Conservation (phyloP, 2,888 invertebrate genomes). For the Tyria jacobaeae region DNA sequence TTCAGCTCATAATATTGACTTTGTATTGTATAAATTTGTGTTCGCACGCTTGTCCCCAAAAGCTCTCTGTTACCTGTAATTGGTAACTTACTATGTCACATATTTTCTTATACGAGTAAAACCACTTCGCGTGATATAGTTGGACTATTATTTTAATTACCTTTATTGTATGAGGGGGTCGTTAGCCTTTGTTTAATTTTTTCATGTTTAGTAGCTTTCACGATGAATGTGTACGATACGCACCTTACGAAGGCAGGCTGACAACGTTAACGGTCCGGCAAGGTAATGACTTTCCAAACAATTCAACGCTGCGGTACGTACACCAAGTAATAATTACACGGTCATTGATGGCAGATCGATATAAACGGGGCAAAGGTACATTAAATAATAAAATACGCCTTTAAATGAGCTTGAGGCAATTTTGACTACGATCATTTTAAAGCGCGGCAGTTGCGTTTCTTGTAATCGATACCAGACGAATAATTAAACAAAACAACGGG, state of each 20-base stretch:
- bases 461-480: conserved; percentile 64
- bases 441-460: conserved; percentile 45
- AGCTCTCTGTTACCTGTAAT: conserved; percentile 51
- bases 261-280: conserved; percentile 57
- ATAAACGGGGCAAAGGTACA: conserved; percentile 50
- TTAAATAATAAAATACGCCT: conserved; percentile 60
- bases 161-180: conserved; percentile 73
- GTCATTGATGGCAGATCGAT: conserved; percentile 64
- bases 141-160: conserved; percentile 83
- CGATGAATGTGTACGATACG: conserved; percentile 59
- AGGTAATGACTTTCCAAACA: conserved; percentile 71
- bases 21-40: conserved; percentile 60
- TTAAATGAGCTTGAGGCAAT: conserved; percentile 61
- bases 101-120: conserved; percentile 63
- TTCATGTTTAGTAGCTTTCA: conserved; percentile 67
- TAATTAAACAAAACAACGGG: conserved; percentile 55
- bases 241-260: conserved; percentile 39
- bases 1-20: conserved; percentile 67
- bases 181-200: conserved; percentile 66
- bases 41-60: conserved; percentile 41
- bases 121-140: conserved; percentile 77
- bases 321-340: conserved; percentile 65
- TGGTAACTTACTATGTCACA: conserved; percentile 57
- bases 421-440: conserved; percentile 56
- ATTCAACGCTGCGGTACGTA: conserved; percentile 50